Base-by-base conservation (phyloP, 2,797 vertebrate species). In the Bradypodion ventrale region DNA sequence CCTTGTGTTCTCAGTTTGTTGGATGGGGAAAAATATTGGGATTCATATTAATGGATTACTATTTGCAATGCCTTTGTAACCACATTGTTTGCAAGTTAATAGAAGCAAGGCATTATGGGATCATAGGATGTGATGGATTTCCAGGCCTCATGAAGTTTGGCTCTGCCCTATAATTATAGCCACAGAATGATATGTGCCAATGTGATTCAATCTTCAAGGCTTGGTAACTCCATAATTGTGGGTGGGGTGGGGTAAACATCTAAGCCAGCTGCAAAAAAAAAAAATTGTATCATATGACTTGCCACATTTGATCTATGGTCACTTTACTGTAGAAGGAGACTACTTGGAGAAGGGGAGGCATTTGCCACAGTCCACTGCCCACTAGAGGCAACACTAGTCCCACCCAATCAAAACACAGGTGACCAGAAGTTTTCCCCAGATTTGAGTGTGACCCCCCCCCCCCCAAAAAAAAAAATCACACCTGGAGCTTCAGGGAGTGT, bases 1-100 rank as follows among this genome's bases (percentile, higher is more conserved):
- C 15, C 32, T 70, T 59, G 66, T 77, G 40, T n/a, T 75, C 79
- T 37, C 65, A 46, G 42, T 78, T 25, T 27, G 25, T 66, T n/a
- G 44, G 40, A 42, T 42, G 7, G 49, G 75, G 40, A 15, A 8
- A 56, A 21, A 63, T 49, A 75, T 60, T 32, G 16, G 76, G 73
- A 85, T 75, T 73, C 46, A 65, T 25, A 85, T 79, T 74, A 66
- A 37, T 25, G 65, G 16, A 74, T 40, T 66, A 78, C 66, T 56
- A 56, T 56, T 56, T 74, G 49, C 62, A 42, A 66, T 74, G n/a
- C 4, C 15, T 84, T 62, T 84, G 16, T 23, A 62, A 6, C 10
- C 16, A 37, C 9, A 72, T 78, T 74, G 29, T 62, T 78, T 84
- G 46, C 23, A 2, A 70, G 40, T 62, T 27, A 2, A 83, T 19